phyloP scores from a whole-genome alignment of 1,140 invertebrate genomes.

The Zaprionus davidi region DNA sequence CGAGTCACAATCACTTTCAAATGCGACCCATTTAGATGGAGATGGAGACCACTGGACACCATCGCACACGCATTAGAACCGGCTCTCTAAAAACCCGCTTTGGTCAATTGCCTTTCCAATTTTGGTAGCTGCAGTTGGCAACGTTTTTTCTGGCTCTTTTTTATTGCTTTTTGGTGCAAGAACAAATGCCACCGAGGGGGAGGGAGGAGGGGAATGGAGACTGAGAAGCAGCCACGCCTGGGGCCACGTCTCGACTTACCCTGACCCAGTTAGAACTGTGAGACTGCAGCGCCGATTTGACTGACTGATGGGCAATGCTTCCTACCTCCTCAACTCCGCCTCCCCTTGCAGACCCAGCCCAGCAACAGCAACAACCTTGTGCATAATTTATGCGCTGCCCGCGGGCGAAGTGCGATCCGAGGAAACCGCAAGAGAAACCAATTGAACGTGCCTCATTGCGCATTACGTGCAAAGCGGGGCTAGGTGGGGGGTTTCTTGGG shows the following conservation, averaged over 20 bases:
- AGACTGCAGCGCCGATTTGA: constrained; percentile 23
- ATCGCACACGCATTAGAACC: constrained; percentile 70
- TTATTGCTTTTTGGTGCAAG: constrained; percentile 34
- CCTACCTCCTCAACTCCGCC: constrained; percentile 32
- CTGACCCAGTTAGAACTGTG: constrained; percentile 66
- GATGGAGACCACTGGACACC: constrained; percentile 41
- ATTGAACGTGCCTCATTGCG: constrained; percentile 27
- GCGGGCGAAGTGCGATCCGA: constrained; percentile 3
- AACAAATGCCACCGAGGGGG: constrained; percentile 22
- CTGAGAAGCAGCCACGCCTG: constrained; percentile 50
- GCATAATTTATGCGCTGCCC: constrained; percentile 54
- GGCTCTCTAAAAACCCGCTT: constrained; percentile 48
- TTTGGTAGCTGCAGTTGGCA: constrained; percentile 51
- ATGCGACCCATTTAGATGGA: constrained; percentile 64
- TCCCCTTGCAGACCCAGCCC: not conserved
- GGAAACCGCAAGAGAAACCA: not conserved
- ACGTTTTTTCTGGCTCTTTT: constrained; percentile 15
- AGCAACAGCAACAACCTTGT: constrained; percentile 56
- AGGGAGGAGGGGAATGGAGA: not conserved
- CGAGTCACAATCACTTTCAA: constrained; percentile 74
- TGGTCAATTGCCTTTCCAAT: constrained; percentile 72
- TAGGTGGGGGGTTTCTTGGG: constrained; percentile 12
- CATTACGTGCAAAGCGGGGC: constrained; percentile 32
- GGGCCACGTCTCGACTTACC: constrained; percentile 55
- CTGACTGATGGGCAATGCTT: constrained; percentile 37